Evolutionary conservation across 2,888 invertebrate species (phyloP).

Genomic region (Folsomia manolachei): DNA sequence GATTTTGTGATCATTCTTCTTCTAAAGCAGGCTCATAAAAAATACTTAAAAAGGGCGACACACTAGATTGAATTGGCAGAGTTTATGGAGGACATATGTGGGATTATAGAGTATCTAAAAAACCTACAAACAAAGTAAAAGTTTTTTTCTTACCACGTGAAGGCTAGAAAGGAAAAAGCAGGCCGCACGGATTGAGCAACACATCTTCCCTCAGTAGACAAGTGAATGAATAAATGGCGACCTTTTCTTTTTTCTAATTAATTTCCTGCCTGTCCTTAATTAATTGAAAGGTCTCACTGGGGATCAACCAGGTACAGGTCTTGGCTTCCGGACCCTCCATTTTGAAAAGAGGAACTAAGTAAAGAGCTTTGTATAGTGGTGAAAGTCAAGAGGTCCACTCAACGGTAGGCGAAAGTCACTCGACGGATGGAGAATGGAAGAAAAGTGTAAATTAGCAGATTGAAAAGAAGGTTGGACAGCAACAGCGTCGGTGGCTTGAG

Average conservation of each 20-base stretch:
- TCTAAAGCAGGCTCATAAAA: too few relatives aligned
- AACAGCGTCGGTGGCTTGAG: background rate
- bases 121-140: too few relatives aligned
- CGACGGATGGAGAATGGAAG: background rate
- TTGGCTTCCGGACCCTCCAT: background rate
- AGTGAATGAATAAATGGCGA: background rate
- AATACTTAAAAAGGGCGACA: too few relatives aligned
- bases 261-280: background rate
- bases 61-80: too few relatives aligned
- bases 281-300: background rate
- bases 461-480: background rate
- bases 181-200: conserved; percentile 27
- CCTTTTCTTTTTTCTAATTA: background rate
- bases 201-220: background rate
- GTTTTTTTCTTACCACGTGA: conserved; percentile 45
- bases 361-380: too few relatives aligned
- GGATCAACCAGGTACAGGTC: background rate
- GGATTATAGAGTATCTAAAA: too few relatives aligned
- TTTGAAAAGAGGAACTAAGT: background rate
- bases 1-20: too few relatives aligned
- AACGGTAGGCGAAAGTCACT: background rate
- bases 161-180: conserved; percentile 44
- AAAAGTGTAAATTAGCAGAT: background rate
- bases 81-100: too few relatives aligned
- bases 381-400: background rate